Evolutionary conservation across 2,888 invertebrate species (phyloP), one percentile per base, ranked within the genome.

Genomic region (Sericinus montela): DNA sequence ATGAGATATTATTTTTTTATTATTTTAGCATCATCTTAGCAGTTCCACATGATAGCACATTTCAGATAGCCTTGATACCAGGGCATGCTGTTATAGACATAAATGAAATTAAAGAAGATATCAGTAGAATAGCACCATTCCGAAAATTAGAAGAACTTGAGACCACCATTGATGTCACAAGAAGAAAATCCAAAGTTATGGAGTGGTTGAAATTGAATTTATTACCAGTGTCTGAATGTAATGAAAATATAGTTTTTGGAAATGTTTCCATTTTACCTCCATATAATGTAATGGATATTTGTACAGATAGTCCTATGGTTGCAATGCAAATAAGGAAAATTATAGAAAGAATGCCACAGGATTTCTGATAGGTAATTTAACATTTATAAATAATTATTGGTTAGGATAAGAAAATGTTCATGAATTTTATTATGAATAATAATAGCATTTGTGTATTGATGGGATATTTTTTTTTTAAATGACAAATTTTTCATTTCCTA

Each of bases 171-270:
- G 68, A 72, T 23, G 58, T 68, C 23, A 30, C 53, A 30, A 51
- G 52, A 16, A 73, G 66, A 46, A 85, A 80, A 62, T 53, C 19
- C 0, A 75, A 67, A 60, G 37, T 85, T 7, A 60, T 79, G 29
- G 63, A 67, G 14, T 87, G 86, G 87, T 68, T 87, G 1, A 72
- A 75, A 60, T 62, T 58, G 23, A 84, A 87, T 55, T 59, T 79
- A 39, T 52, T 87, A 37, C 72, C 80, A 30, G 77, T 78, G 0
- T 58, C 63, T 7, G 85, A 79, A 57, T 64, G 59, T 11, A 73
- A 67, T 29, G 72, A 77, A 32, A 79, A 69, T 57, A 77, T 87
- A 52, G 51, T 72, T 29, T 65, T 86, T 55, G 80, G 80, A 3
- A 74, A 72, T 72, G 75, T 75, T 0, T 64, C 60, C 44, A 54